These are phyloP conservation scores for Setophaga petechia DNA, from an alignment of 2,113 vertebrate genomes.

Conservation along the genomic window DNA sequence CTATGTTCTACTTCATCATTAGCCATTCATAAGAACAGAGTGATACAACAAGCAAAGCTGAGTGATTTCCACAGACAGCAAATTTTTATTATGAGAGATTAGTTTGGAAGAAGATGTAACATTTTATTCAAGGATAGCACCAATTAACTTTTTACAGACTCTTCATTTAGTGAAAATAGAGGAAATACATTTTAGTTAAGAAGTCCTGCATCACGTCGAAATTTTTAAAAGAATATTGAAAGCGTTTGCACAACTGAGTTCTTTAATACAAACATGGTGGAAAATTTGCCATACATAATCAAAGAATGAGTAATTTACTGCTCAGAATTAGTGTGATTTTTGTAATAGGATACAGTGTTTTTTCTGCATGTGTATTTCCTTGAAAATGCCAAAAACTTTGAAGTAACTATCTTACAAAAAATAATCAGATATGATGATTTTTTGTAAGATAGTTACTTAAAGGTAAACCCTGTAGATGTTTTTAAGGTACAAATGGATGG, in stretches of 20 bases:
- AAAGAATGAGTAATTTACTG: not conserved
- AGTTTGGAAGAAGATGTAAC: not conserved
- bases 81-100: not conserved
- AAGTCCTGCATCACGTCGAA: not conserved
- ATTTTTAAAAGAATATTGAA: not conserved
- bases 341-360: not conserved
- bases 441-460: too few relatives aligned
- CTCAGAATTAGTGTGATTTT: not conserved
- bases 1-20: not conserved
- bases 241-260: not conserved
- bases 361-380: not conserved
- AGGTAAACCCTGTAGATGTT: not conserved
- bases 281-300: not conserved
- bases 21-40: not conserved
- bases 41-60: not conserved
- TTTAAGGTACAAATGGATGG: not conserved
- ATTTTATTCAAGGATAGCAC: not conserved
- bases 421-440: not conserved
- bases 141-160: not conserved
- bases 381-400: not conserved
- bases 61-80: not conserved
- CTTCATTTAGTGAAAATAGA: not conserved
- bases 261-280: not conserved
- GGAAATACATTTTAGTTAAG: not conserved
- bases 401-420: not conserved